Evolutionary conservation across 2,113 vertebrate genomes (phyloP), one percentile per base, ranked within the genome.

Genomic region (Phainopepla nitens): DNA sequence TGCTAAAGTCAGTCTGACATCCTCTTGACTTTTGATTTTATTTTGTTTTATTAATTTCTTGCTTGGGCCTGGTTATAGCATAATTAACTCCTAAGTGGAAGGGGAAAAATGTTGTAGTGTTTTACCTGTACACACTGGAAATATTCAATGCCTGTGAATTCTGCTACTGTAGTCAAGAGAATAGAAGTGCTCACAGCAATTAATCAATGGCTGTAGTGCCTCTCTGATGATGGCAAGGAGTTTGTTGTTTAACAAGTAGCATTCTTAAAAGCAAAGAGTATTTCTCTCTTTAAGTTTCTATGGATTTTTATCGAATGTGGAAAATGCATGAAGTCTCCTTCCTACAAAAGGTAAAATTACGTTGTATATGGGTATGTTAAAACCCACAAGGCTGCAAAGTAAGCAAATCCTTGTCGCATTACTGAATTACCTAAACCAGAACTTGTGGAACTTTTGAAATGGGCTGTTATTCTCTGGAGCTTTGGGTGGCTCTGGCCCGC

Each of bases 191-290:
- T 89, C 25, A 8, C n/a, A 88, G 72, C 61, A 72, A n/a, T 90
- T 94, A 78, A 85, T 92, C 44, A 21, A 56, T 88, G 86, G 50
- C 49, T 71, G 42, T 49, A 60, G 49, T 78, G 42, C 1, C 1
- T 68, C 54, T 73, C 35, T 47, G 49, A 73, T 90, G 66, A 91
- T 33, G 69, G 42, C 53, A 68, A 62, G 50, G 79, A 72, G 81
- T 87, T 88, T 64, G 36, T 86, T 95, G n/a, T 86, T 95, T 95
- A 91, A 77, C 28, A 60, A 70, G 58, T 11, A 81, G 51, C 72
- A 75, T 86, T 65, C 31, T 73, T 71, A 75, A 78, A 87, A 86
- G 61, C 42, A 19, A 53, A 54, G 41, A 9, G 4, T 29, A 68
- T 89, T 88, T 86, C 21, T 29, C 16, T 81, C 84, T 35, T 53